phyloP scores from a whole-genome alignment of 2,113 vertebrate species.

The Sterrhoptilus dennistouni region DNA sequence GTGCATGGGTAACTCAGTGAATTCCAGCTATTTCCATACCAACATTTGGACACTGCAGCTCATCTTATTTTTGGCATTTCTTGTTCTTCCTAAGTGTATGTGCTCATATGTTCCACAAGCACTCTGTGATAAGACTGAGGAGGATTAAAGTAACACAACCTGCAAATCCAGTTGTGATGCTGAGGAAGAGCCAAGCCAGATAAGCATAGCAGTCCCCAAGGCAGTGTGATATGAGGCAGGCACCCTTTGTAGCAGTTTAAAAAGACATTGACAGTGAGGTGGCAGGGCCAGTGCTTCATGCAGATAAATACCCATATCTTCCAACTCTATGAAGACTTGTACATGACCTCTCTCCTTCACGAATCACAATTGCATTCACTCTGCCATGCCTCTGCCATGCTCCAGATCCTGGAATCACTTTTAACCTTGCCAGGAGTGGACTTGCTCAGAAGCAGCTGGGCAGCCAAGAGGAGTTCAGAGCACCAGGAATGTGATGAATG shows the following conservation, averaged over 20 bases:
- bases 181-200: not conserved
- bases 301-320: not conserved
- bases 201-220: not conserved
- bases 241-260: not conserved
- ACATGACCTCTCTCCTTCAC: not conserved
- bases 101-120: not conserved
- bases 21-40: not conserved
- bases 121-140: not conserved
- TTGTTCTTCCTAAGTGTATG: not conserved
- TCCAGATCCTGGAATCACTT: not conserved
- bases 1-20: not conserved
- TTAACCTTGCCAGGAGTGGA: not conserved
- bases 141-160: not conserved
- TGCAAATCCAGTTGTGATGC: not conserved
- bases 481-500: not conserved
- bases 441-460: not conserved
- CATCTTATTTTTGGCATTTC: not conserved
- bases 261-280: not conserved
- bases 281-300: not conserved
- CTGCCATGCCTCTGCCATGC: not conserved
- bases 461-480: not conserved
- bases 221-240: not conserved
- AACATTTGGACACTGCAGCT: not conserved
- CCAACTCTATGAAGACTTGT: not conserved
- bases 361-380: not conserved